phyloP scores from a whole-genome alignment of 2,113 vertebrate species.

The Lethenteron camtschaticum region DNA sequence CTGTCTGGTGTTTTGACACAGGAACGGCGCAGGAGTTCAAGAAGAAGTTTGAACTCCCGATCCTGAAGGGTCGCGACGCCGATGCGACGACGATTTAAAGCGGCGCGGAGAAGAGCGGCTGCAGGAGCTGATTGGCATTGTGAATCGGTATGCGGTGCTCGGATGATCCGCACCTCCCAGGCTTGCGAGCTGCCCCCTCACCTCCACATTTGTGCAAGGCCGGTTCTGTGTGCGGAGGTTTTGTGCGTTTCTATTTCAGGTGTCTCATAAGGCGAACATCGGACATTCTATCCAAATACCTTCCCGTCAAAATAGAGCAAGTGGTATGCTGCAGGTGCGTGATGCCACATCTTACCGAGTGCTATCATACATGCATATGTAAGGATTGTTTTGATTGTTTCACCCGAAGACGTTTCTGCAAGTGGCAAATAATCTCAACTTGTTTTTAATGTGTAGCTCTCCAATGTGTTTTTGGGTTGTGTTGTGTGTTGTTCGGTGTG shows the following conservation, averaged over 20 bases:
- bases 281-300: conserved; percentile 84
- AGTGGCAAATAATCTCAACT: neutral
- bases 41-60: conserved; percentile 74
- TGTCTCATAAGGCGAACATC: conserved; percentile 89
- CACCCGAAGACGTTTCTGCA: neutral
- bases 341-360: neutral
- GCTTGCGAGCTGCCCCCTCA: conserved; percentile 7
- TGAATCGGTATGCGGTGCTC: conserved; percentile 39
- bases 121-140: conserved; percentile 61
- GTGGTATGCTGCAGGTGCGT: conserved; percentile 81
- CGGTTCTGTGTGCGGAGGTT: neutral
- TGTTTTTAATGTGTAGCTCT: neutral
- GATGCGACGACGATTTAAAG: conserved; percentile 48
- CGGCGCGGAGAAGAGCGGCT: conserved; percentile 60
- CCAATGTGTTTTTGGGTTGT: neutral
- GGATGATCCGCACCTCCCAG: neutral
- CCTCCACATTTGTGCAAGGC: neutral
- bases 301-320: conserved; percentile 92
- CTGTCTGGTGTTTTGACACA: conserved; percentile 13
- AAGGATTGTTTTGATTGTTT: neutral
- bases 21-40: conserved; percentile 89
- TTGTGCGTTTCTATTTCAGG: conserved; percentile 20
- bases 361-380: neutral
- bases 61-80: conserved; percentile 72
- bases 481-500: neutral